Evolutionary conservation across 2,797 vertebrate species (phyloP).

Genomic region (Poeciliopsis paucimaculata): DNA sequence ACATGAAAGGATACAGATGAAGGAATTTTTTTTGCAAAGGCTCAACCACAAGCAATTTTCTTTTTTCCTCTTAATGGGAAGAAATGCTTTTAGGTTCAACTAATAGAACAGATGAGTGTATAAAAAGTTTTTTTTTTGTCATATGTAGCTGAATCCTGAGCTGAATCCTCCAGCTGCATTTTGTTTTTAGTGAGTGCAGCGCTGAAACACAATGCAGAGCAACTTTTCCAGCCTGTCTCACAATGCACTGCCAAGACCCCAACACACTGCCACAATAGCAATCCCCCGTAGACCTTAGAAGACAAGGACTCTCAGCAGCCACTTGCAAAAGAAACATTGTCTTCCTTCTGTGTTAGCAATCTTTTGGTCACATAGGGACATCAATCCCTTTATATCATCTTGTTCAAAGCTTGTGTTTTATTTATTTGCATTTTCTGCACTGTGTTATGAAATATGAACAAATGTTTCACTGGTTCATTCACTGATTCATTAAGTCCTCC

Average conservation of each 20-base stretch:
- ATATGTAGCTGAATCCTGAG: not conserved
- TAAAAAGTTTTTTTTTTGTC: not conserved
- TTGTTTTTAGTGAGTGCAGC: not conserved
- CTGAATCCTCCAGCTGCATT: not conserved
- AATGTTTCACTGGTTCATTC: not conserved
- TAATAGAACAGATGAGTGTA: not conserved
- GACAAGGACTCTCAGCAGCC: not conserved
- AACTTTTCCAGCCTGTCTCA: no score
- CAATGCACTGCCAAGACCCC: not conserved
- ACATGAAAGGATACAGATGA: not conserved
- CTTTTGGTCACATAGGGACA: no score
- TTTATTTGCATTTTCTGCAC: not conserved
- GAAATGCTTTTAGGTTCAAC: not conserved
- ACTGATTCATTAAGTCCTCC: not conserved
- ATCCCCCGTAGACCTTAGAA: no score
- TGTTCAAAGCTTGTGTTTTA: not conserved
- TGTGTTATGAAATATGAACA: not conserved
- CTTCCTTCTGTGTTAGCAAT: not conserved
- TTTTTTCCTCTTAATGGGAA: not conserved
- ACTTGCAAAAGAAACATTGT: not conserved
- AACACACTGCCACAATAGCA: not conserved
- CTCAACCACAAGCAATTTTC: not conserved
- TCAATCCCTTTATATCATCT: not conserved
- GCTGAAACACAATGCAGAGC: not conserved
- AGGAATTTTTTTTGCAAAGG: not conserved